phyloP scores from a whole-genome alignment of 2,888 invertebrate genomes.

The Ctenicera cuprea region DNA sequence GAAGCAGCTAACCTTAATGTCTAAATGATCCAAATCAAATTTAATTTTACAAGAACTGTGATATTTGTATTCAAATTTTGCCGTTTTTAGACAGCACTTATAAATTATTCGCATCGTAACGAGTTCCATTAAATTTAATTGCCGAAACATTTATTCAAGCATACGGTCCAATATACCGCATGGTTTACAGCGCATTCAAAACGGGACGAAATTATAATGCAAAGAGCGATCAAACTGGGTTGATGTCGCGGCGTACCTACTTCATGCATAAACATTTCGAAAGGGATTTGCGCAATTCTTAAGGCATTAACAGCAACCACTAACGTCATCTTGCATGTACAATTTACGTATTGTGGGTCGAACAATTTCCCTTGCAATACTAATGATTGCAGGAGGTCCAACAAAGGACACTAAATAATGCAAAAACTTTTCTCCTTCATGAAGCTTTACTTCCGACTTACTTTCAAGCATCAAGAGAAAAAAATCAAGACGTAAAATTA shows the following conservation, averaged over 20 bases:
- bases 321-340: constrained; percentile 35
- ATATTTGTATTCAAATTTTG: constrained; percentile 52
- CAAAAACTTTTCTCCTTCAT: neutral
- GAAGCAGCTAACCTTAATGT: constrained; percentile 35
- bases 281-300: constrained; percentile 41
- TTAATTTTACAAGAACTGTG: constrained; percentile 44
- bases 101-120: constrained; percentile 49
- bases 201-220: constrained; percentile 40
- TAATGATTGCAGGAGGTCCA: constrained; percentile 9
- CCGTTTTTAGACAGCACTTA: constrained; percentile 47
- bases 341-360: constrained; percentile 19
- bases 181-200: constrained; percentile 36
- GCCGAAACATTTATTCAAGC: constrained; percentile 52
- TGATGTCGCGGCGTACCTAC: constrained; percentile 36
- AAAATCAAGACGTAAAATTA: neutral
- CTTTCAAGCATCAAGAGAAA: neutral
- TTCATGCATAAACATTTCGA: constrained; percentile 41
- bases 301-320: constrained; percentile 32
- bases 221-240: constrained; percentile 36
- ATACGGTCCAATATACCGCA: constrained; percentile 36
- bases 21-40: constrained; percentile 42
- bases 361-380: constrained; percentile 23
- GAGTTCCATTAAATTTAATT: constrained; percentile 57
- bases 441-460: neutral
- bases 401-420: constrained; percentile 18